Base-by-base conservation (phyloP, 2,113 vertebrate species). In the Salvelinus namaycush region DNA sequence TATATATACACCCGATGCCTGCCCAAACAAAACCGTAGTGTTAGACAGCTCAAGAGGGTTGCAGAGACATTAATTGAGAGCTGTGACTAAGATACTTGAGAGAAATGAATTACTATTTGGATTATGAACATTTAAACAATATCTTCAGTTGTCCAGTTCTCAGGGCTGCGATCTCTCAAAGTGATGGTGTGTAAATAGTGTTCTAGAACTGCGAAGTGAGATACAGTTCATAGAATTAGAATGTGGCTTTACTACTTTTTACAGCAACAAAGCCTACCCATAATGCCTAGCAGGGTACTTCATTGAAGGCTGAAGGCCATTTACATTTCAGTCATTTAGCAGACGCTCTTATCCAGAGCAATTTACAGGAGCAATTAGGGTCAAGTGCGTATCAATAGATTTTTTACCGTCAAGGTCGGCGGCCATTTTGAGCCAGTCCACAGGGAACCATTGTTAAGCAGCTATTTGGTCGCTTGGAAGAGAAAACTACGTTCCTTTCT, bases 401-500 rank as follows among this genome's bases (percentile, higher is more conserved):
- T 1, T 27, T 1, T 27, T 76, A 78, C 73, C 76, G 73, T 73
- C 76, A 29, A 75, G 65, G 67, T 54, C 67, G 18, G 29, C 2
- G 4, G n/a, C 6, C 24, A 22, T 76, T 27, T 59, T 70, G 59
- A n/a, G 20, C 14, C n/a, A 22, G 24, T 72, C 44, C 57, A 54
- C 73, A 44, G 39, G 51, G 29, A 76, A 71, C 65, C 66, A 48
- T 14, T 22, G 57, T 18, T 64, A 18, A 65, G n/a, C 34, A 39
- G 34, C 34, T 24, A 1, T 20, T 14, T 73, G 26, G 20, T 4
- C 48, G 34, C 24, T 59, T 79, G 18, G 59, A 66, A 0, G 64
- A 75, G 44, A 59, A 49, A 81, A 78, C 29, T 77, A 66, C 24
- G 16, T 26, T 44, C 13, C 49, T 49, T 81, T 87, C 86, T 83